Evolutionary conservation across 2,113 vertebrate genomes (phyloP).

Genomic region (Spilogale gracilis): DNA sequence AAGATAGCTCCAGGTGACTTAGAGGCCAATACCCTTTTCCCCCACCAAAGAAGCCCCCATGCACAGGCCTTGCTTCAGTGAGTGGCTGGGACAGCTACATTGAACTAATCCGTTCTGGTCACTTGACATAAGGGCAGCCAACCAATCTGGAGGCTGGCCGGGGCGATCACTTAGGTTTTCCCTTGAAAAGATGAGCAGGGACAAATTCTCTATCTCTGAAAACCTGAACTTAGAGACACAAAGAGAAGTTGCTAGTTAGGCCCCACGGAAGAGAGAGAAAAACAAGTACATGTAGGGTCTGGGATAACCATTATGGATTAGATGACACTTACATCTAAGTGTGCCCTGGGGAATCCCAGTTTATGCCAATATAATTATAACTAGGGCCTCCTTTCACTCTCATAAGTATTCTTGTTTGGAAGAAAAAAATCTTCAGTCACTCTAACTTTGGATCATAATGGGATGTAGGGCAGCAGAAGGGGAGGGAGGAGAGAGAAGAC

Average conservation of each 20-base stretch:
- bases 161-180: neutral
- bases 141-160: neutral
- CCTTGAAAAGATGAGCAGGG: slow-evolving; percentile 17
- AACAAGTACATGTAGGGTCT: neutral
- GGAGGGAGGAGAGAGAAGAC: neutral
- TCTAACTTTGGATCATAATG: neutral
- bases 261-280: neutral
- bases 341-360: neutral
- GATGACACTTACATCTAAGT: neutral
- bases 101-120: neutral
- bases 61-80: neutral
- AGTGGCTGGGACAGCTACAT: neutral
- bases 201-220: neutral
- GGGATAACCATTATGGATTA: neutral
- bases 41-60: neutral
- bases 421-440: neutral
- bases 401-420: neutral
- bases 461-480: neutral
- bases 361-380: neutral
- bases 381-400: neutral
- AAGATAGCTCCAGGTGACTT: neutral
- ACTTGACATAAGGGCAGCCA: neutral
- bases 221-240: neutral
- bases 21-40: neutral
- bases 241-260: neutral